Base-by-base conservation (phyloP, 2,888 invertebrate genomes). In the Peribatodes rhomboidaria region DNA sequence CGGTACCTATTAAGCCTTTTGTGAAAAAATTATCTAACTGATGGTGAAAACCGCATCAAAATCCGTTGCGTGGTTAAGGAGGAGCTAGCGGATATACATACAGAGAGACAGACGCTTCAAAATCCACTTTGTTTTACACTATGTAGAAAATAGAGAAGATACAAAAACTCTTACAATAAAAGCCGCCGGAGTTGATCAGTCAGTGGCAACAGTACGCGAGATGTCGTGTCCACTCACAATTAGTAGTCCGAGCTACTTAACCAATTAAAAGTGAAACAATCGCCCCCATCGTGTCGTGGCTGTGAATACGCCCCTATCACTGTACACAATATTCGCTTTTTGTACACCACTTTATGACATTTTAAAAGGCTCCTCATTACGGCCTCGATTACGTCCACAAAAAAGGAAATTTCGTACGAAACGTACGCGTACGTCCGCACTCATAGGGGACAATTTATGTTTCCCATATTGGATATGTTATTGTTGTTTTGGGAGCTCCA, bases 231-330 rank as follows among this genome's bases (percentile, higher is more conserved):
- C 81, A 77, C 72, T 62, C 70, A 74, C 92, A 88, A 92, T 93
- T 92, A 92, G 88, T 92, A 92, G 88, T 79, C 78, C 80, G 83
- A 75, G 81, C 87, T 92, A 89, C 89, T 92, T 92, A 89, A 90
- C 90, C 93, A 92, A 92, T 92, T 92, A 92, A 87, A 83, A 76
- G 75, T 85, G 86, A 91, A 91, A 92, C 92, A 91, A 92, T 92
- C 86, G 85, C 92, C 92, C 92, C 78, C 90, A 92, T 92, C 73
- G 83, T 80, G 81, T 76, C 77, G 76, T 72, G 74, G 71, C 75
- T 81, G 87, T 90, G 89, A 92, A 93, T 91, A 91, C 90, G 92
- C 93, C 93, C 93, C 92, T 93, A 93, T 92, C 87, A 83, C 84
- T 77, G 76, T 69, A 79, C 78, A 76, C 81, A 70, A 74, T 69